A percentile compares a stretch with the other conserved stretches of the same genome.
phyloP scores from a whole-genome alignment of 2,797 vertebrate genomes.

The Brachymystax lenok region DNA sequence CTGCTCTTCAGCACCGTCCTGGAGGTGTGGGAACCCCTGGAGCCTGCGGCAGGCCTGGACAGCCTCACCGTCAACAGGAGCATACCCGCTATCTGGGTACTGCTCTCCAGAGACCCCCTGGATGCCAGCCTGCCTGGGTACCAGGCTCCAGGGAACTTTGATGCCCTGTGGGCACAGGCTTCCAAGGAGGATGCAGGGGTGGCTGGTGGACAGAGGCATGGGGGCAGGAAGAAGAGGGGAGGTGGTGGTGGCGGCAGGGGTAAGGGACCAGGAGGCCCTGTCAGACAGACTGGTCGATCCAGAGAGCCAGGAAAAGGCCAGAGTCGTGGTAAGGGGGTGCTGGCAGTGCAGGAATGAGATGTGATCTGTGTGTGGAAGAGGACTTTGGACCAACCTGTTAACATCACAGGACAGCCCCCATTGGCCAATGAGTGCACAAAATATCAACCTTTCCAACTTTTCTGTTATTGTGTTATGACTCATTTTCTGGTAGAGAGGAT shows the following conservation, averaged over 20 bases:
- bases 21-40: slow-evolving; percentile 92
- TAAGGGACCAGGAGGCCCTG: slow-evolving; percentile 28
- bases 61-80: slow-evolving; percentile 88
- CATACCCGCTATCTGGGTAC: slow-evolving; percentile 85
- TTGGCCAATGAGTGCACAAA: background rate
- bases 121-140: slow-evolving; percentile 82
- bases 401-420: background rate
- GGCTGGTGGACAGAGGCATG: slow-evolving; percentile 58
- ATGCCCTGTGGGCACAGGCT: slow-evolving; percentile 77
- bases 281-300: slow-evolving; percentile 29
- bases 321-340: slow-evolving; percentile 7
- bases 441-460: background rate
- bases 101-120: slow-evolving; percentile 85
- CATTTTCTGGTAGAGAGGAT: background rate
- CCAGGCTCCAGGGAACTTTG: slow-evolving; percentile 85
- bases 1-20: slow-evolving; percentile 79
- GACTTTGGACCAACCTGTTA: background rate
- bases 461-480: background rate
- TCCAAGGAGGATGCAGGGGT: slow-evolving; percentile 64
- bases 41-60: slow-evolving; percentile 84
- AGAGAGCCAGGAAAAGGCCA: slow-evolving; percentile 40
- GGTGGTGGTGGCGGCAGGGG: slow-evolving; percentile 59
- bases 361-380: background rate
- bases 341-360: background rate
- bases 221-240: slow-evolving; percentile 68